Percentiles rank a stretch among this genome's conserved stretches.
phyloP scores from a whole-genome alignment of 2,888 invertebrate species.

The Pollenia griseotomentosa region DNA sequence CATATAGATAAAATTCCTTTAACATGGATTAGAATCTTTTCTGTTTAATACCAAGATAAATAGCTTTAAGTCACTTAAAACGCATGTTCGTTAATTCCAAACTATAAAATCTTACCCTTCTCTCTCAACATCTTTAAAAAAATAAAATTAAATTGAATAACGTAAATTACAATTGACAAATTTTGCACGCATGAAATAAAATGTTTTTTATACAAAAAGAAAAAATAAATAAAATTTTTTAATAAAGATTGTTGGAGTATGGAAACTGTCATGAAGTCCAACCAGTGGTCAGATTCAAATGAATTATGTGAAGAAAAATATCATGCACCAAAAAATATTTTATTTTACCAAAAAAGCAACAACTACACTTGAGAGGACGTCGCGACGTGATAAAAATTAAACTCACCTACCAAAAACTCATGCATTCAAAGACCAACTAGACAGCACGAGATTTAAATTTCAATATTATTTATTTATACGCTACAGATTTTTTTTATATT shows the following conservation, averaged over 20 bases:
- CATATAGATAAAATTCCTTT: too few relatives aligned
- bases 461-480: conserved; percentile 50
- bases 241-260: conserved; percentile 50
- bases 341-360: conserved; percentile 21
- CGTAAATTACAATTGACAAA: conserved; percentile 72
- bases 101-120: not conserved
- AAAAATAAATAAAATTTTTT: conserved; percentile 17
- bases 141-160: conserved; percentile 27
- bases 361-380: conserved; percentile 58
- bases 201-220: conserved; percentile 40
- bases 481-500: conserved; percentile 15
- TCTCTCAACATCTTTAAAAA: conserved; percentile 36
- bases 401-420: conserved; percentile 57
- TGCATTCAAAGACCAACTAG: conserved; percentile 55
- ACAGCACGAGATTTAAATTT: conserved; percentile 73
- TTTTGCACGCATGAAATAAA: conserved; percentile 73
- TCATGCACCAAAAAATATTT: conserved; percentile 35
- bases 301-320: conserved; percentile 68
- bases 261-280: conserved; percentile 61
- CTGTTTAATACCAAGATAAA: too few relatives aligned
- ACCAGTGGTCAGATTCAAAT: conserved; percentile 62
- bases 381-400: conserved; percentile 71
- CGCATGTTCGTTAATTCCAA: too few relatives aligned
- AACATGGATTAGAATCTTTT: too few relatives aligned
- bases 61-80: too few relatives aligned